Conservation (phyloP, 2,113 vertebrate species). For the Oreocharis arfaki region DNA sequence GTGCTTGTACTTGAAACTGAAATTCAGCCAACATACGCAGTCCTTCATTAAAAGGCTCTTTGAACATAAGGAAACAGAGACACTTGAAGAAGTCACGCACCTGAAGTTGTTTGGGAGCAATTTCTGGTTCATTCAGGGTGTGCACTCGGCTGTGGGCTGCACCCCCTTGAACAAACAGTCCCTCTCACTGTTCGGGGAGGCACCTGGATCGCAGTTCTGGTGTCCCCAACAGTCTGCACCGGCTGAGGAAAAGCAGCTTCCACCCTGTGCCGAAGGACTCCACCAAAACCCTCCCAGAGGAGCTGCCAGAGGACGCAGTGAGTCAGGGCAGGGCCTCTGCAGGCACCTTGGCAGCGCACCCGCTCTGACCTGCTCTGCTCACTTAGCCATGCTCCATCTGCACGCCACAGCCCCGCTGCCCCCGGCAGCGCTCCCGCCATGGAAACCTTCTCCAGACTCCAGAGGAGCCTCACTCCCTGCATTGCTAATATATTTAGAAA, state of each 20-base stretch:
- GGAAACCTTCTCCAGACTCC: not conserved
- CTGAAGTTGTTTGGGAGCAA: not conserved
- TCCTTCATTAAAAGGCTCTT: not conserved
- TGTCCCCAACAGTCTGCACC: accelerated
- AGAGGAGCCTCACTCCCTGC: not conserved
- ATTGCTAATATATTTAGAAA: not conserved
- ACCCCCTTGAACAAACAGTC: not conserved
- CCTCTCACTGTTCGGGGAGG: accelerated
- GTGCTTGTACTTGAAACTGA: not conserved
- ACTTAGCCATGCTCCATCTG: not conserved
- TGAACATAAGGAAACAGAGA: not conserved
- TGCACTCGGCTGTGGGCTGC: not conserved
- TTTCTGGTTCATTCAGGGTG: not conserved
- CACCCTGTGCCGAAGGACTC: not conserved
- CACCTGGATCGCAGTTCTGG: not conserved
- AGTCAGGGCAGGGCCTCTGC: not conserved
- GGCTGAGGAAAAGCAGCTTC: not conserved
- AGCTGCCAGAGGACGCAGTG: not conserved
- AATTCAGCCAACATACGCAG: not conserved
- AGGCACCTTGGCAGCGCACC: not conserved
- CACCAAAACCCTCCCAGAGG: accelerated
- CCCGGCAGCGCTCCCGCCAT: not conserved
- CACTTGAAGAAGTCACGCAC: not conserved
- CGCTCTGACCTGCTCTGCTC: not conserved
- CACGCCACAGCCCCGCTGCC: not conserved